Evolutionary conservation across 2,113 vertebrate genomes (phyloP).

Genomic region (Phocoena phocoena): DNA sequence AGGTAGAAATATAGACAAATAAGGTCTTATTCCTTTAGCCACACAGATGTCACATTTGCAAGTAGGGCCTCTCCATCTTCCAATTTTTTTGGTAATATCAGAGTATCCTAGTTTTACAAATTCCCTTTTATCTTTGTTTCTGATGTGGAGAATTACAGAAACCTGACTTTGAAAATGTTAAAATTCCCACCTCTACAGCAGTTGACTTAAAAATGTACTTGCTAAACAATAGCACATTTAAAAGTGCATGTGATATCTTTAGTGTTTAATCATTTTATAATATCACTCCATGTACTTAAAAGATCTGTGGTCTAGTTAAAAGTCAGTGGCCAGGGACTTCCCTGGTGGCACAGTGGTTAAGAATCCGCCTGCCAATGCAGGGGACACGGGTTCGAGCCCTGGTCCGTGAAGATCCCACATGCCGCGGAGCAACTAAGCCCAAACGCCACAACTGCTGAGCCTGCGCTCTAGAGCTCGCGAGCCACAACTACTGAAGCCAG

Average conservation of each 20-base stretch:
- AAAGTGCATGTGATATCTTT: not conserved
- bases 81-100: not conserved
- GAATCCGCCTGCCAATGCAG: too few species aligned
- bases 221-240: not conserved
- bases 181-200: not conserved
- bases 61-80: not conserved
- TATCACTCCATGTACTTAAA: not conserved
- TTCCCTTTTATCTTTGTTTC: not conserved
- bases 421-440: too few species aligned
- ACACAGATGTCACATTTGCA: not conserved
- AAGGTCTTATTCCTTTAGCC: not conserved
- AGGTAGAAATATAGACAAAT: not conserved
- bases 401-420: too few species aligned
- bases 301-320: not conserved
- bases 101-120: not conserved
- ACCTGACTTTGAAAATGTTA: not conserved
- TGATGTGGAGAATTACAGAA: not conserved
- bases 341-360: too few species aligned
- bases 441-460: too few species aligned
- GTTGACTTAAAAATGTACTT: not conserved
- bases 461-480: too few species aligned
- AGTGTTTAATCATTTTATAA: constrained; percentile 19
- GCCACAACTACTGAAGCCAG: too few species aligned
- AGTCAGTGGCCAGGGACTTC: not conserved
- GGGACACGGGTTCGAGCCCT: too few species aligned